Base-by-base conservation (phyloP, 2,888 invertebrate species). In the Platycnemis pennipes region DNA sequence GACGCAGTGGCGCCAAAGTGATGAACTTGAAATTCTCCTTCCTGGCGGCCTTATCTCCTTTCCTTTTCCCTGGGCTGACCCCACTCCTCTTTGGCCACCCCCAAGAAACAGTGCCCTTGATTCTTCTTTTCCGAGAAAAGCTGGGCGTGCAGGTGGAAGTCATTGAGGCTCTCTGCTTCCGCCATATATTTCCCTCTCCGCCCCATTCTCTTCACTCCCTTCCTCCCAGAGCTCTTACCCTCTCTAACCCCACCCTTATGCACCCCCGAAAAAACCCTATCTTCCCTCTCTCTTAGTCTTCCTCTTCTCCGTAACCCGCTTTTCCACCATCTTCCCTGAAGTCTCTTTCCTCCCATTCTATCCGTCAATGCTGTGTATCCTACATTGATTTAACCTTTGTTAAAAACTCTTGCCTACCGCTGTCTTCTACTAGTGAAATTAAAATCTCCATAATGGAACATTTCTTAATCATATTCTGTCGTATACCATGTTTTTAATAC, bases 1-100 rank as follows among this genome's bases (percentile, higher is more conserved):
- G 56, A 88, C 37, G 88, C 87, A 46, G 87, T 94, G 46, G 94
- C 94, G 94, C 91, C 94, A 26, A 37, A 89, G 56, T 37, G 89
- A 89, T 89, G 89, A 89, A 89, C 89, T 53, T 37, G 56, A 89
- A 89, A 56, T 42, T 42, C 56, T 88, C 56, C 53, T 26, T 56
- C 56, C 19, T 42, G 31, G 49, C 42, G 7, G 8, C 53, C 56
- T 53, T 89, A 42, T 89, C 94, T 94, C 63, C 94, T 94, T 46
- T 91, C 69, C 86, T 94, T 63, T 42, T 94, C 77, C 37, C 49
- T 86, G 37, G 94, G 87, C 31, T 94, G 94, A 37, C 56, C 88
- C n/a, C 26, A 94, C 16, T 87, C 94, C 37, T 94, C 94, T 46
- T 94, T 2, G 22, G 44, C 44, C 86, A 22, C 11, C 44, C 37